These are phyloP conservation scores for Microhierax caerulescens DNA, from an alignment of 2,797 vertebrate genomes.

Conservation along the genomic window DNA sequence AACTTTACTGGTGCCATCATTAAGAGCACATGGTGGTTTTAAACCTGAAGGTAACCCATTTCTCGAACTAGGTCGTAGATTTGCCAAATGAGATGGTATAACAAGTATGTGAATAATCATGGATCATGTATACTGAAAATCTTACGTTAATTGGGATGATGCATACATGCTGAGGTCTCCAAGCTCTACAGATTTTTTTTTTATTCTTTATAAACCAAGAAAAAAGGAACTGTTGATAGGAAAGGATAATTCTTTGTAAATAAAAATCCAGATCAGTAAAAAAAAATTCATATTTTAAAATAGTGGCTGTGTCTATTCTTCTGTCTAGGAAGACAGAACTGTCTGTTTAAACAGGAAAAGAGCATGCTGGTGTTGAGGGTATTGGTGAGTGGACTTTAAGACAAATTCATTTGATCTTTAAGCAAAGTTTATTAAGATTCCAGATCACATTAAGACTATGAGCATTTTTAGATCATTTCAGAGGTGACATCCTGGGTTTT, in stretches of 20 bases:
- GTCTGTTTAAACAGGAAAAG: background rate
- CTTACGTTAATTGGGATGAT: background rate
- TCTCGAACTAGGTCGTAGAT: background rate
- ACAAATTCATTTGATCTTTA: background rate
- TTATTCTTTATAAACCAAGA: background rate
- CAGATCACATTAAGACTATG: background rate
- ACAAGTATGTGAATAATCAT: background rate
- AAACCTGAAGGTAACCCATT: conserved; percentile 17
- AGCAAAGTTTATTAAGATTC: background rate
- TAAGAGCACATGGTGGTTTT: conserved; percentile 23
- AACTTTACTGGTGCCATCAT: conserved; percentile 22
- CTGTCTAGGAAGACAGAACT: background rate
- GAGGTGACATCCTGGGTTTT: background rate
- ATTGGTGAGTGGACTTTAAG: background rate
- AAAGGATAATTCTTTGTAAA: background rate
- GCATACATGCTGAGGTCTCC: background rate
- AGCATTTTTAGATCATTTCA: background rate
- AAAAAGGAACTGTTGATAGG: background rate
- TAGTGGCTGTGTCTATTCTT: background rate
- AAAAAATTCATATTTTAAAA: background rate
- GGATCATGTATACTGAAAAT: background rate
- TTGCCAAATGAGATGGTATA: background rate
- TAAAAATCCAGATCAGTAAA: background rate
- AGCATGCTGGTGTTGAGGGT: background rate
- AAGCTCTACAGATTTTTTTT: background rate